Base-by-base conservation (phyloP, 2,113 vertebrate genomes). In the Odocoileus virginianus region DNA sequence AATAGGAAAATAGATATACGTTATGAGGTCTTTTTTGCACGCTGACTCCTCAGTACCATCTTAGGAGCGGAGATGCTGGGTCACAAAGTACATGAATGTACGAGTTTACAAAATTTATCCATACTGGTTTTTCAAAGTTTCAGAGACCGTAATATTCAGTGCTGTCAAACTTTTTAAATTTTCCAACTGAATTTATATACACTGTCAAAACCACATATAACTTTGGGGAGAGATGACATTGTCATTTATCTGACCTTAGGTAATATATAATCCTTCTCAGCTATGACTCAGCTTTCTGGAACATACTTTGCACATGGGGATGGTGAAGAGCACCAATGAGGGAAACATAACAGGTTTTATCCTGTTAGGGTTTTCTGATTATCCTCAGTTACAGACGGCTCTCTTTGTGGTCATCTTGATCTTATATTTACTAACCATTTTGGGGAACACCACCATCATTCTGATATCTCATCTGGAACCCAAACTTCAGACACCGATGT, bases 371-470 rank as follows among this genome's bases (percentile, higher is more conserved):
- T 96, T 97, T 47, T 97, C 79, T 45, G 85, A 94, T 16, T 50
- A 81, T 10, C 97, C 95, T 28, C 79, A 47, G 15, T 60, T 96
- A 40, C 52, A n/a, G 79, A 81, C 15, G n/a, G 28, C 12, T 15
- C 52, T 95, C 1, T 95, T 96, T 82, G 71, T 89, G 45, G 17
- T 89, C 30, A 23, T 94, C 19, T 52, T 60, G 52, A 40, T 79
- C 43, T 88, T 86, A 9, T 97, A 97, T 50, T 17, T 96, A 6
- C 30, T 97, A 12, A 89, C 97, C 1, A 25, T 94, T 79, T 28
- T 94, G 30, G 97, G 95, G 6, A 97, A 97, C 55, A 55, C 58
- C 13, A 28, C 67, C 43, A 93, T 95, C 43, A 57, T 95, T 43
- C 90, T 95, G 52, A 12, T 95, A 3, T 89, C 28, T n/a, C 33